Evolutionary conservation across 2,797 vertebrate genomes (phyloP), one percentile per base, ranked within the genome.

Genomic region (Diplodus sargus): DNA sequence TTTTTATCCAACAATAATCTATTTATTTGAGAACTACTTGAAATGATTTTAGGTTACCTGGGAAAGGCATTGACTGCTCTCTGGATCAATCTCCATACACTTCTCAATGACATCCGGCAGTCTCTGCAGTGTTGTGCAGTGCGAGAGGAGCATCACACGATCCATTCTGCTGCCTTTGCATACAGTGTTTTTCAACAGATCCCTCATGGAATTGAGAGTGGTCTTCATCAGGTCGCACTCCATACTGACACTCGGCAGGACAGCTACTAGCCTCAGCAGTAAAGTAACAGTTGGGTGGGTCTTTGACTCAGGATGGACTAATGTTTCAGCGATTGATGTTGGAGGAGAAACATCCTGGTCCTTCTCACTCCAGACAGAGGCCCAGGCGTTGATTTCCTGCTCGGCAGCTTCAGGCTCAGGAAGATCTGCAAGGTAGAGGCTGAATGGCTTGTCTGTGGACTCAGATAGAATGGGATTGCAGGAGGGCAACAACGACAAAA

Each of bases 161-260:
- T 96, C 96, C 18, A 92, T 95, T 13, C 94, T 96, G 86, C 93
- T 95, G 60, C 96, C 96, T 73, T 95, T 94, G 62, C 93, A 96
- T 61, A 97, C 87, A 15, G 96, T 97, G 85, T 94, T 96, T 89
- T 92, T 95, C 23, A 98, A 89, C 53, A 97, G 96, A 0, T 95
- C 95, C 88, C 95, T 97, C 76, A 98, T 92, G 14, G 96, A 96
- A 74, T 96, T 97, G 13, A 97, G 90, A 1, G 96, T 97, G 1
- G 96, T 92, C 90, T 97, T 97, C 4, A 96, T 97, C 70, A 97
- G 96, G 81, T 98, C 97, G 3, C 94, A 97, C 84, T 98, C 98
- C 82, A 99, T 96, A 68, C 96, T 97, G 89, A 99, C 96, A 64
- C 97, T 95, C 0, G 98, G 98, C 71, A 99, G 94, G 42, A 98